phyloP scores from a whole-genome alignment of 1,140 invertebrate genomes.

The Lineus longissimus region DNA sequence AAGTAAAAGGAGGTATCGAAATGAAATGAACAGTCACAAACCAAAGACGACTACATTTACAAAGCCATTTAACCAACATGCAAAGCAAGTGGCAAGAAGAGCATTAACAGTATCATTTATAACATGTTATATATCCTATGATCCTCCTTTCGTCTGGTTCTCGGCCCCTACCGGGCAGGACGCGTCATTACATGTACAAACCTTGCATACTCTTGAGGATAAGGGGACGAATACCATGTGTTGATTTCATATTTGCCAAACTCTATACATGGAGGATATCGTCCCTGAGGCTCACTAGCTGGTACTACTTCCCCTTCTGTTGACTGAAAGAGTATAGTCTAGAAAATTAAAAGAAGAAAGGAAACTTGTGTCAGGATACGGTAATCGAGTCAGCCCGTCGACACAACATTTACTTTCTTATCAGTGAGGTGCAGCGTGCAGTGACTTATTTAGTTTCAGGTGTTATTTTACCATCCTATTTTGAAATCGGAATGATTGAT shows the following conservation, averaged over 20 bases:
- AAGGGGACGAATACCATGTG: constrained; percentile 99
- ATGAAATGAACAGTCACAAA: no score
- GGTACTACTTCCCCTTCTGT: background rate
- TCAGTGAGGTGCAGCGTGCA: no score
- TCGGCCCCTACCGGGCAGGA: no score
- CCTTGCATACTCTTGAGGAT: constrained; percentile 94
- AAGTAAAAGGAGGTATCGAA: no score
- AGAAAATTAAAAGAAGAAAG: background rate
- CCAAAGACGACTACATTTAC: no score
- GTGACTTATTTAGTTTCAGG: no score
- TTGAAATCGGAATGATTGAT: no score
- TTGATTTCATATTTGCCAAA: constrained; percentile 96
- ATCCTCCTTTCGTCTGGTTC: no score
- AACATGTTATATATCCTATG: background rate
- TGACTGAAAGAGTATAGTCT: constrained; percentile 8
- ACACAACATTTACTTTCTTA: no score
- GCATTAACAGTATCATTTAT: background rate
- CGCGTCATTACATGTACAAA: constrained; percentile 38
- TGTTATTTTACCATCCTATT: no score
- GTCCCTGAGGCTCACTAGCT: constrained; percentile 24
- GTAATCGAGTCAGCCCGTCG: no score
- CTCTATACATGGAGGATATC: constrained; percentile 65
- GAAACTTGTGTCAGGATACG: background rate
- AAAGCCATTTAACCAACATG: no score
- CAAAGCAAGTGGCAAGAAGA: background rate